Evolutionary conservation across 2,113 vertebrate genomes (phyloP).

Genomic region (Nerophis lumbriciformis): DNA sequence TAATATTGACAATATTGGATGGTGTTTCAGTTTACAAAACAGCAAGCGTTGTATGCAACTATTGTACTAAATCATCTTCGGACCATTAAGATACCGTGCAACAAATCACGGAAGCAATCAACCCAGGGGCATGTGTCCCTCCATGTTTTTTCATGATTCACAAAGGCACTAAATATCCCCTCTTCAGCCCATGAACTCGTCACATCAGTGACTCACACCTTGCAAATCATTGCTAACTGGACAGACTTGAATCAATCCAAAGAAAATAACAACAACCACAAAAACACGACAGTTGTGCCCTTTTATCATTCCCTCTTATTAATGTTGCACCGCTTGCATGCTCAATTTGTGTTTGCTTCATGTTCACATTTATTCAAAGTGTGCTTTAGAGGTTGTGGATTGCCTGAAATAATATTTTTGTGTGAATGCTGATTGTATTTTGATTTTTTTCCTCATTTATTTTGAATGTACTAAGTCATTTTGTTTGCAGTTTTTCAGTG

Average conservation of each 20-base stretch:
- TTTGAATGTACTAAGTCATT: constrained; percentile 58
- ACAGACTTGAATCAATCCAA: constrained; percentile 5
- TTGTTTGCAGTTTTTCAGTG: constrained; percentile 56
- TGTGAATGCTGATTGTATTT: background rate
- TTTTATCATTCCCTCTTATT: constrained; percentile 33
- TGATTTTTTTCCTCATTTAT: constrained; percentile 52
- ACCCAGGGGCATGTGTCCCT: constrained; percentile 17
- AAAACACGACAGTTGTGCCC: constrained; percentile 3
- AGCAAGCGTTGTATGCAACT: constrained; percentile 6
- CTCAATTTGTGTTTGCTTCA: constrained; percentile 44
- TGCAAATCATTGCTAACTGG: constrained; percentile 6
- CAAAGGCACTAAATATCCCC: constrained; percentile 22
- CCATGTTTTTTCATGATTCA: constrained; percentile 3
- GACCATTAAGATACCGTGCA: constrained; percentile 12
- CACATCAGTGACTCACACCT: background rate
- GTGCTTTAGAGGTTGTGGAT: constrained; percentile 29
- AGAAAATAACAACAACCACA: constrained; percentile 4
- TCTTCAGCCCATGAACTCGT: constrained; percentile 14
- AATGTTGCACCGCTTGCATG: constrained; percentile 28
- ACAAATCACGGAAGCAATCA: constrained; percentile 13
- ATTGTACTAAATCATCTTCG: constrained; percentile 25
- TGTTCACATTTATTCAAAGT: constrained; percentile 38
- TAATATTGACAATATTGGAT: constrained; percentile 6
- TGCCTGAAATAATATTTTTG: constrained; percentile 26
- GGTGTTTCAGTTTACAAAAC: background rate